Conservation (phyloP, 2,113 vertebrate genomes). For the Cyprinodon tularosa region DNA sequence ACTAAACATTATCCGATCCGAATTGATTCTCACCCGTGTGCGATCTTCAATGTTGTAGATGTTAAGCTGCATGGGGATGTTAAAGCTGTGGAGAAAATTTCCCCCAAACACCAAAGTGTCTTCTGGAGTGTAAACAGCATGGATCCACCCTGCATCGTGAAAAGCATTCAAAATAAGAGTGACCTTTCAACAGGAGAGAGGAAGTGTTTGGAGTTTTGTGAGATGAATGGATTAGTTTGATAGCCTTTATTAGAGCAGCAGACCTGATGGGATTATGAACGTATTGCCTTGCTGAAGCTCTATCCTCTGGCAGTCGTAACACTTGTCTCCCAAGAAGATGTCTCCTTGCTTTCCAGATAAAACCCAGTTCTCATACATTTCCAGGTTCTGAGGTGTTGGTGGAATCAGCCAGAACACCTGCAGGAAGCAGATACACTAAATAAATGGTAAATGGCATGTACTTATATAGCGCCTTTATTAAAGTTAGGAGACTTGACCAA, state of each 20-base stretch:
- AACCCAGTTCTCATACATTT: constrained; percentile 99
- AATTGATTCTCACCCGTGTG: constrained; percentile 84
- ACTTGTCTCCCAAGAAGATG: constrained; percentile 96
- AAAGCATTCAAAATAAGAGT: background rate
- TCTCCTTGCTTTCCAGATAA: constrained; percentile 98
- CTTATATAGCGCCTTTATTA: too few species aligned
- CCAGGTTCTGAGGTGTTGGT: constrained; percentile 94
- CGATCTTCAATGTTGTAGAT: constrained; percentile 98
- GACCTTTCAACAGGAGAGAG: too few species aligned
- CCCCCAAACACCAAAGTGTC: constrained; percentile 97
- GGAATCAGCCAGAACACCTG: constrained; percentile 99
- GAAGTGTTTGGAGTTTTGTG: too few species aligned
- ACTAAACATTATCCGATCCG: background rate
- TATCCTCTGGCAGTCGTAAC: constrained; percentile 92
- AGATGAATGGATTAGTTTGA: background rate
- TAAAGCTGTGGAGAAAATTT: constrained; percentile 98
- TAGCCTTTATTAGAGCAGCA: background rate
- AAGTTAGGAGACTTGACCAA: too few species aligned
- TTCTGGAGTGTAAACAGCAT: constrained; percentile 97
- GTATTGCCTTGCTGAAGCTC: constrained; percentile 96
- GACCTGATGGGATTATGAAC: constrained; percentile 98
- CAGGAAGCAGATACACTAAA: background rate
- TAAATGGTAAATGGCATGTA: too few species aligned
- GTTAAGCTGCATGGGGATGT: constrained; percentile 98
- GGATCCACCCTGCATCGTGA: constrained; percentile 90